Base-by-base conservation (phyloP, 1,140 invertebrate genomes). In the Heliconius nattereri region DNA sequence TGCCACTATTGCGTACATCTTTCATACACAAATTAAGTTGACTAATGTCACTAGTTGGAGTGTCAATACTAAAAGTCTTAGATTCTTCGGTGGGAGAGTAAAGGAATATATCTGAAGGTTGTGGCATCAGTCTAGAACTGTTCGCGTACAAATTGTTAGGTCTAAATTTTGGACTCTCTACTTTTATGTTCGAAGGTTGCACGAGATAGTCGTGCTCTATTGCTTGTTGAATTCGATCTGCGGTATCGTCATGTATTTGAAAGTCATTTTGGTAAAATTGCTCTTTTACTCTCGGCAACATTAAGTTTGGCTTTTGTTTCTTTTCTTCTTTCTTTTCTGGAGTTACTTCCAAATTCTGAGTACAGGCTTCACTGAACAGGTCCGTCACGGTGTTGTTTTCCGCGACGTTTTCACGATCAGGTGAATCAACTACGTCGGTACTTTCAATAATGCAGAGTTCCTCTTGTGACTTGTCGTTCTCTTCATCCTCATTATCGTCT, bases 171-270 rank as follows among this genome's bases (percentile, higher is more conserved):
- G 87, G 92, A 73, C 89, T 94, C 83, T 95, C 92, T 49, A 96
- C 95, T 83, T 95, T 95, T 16, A 95, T 95, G 81, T 96, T 96
- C 0, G 95, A 96, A 9, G 95, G 95, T 86, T 96, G 95, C 19
- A 95, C 94, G 81, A 96, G 84, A 80, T 96, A 96, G 81, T 96
- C 95, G 79, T 95, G 92, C 86, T 95, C 94, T 13, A 95, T 91
- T 2, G 94, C 94, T 88, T 93, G 93, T 79, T 95, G 94, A n/a
- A 95, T 92, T 78, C 90, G 91, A 49, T 88, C 90, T 20, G 83
- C 87, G 11, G 87, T 89, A 70, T 91, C 80, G 73, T 90, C 90
- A 37, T 83, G 85, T 49, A 88, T 76, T 20, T 85, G 76, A n/a
- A 94, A 89, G 80, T 94, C 91, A 78, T 94, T 94, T 90, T 94